Evolutionary conservation across 2,888 invertebrate genomes (phyloP).

Genomic region (Oscheius sp.): DNA sequence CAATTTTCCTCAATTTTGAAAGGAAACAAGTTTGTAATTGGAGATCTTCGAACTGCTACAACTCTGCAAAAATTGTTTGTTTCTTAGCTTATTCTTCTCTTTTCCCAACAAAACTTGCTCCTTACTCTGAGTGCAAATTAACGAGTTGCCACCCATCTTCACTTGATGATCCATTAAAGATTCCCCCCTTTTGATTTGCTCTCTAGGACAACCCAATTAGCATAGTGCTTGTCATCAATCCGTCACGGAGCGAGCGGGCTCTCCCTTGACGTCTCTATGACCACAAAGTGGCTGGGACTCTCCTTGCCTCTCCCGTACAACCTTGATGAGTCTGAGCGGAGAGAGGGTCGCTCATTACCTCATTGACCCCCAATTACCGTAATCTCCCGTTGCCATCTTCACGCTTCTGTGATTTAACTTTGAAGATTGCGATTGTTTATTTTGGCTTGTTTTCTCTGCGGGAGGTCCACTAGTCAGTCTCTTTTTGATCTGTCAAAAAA

Average conservation of each 20-base stretch:
- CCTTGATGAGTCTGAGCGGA: constrained; percentile 17
- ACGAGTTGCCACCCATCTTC: too few relatives aligned
- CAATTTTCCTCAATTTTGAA: too few relatives aligned
- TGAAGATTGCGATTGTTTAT: not conserved
- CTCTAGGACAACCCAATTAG: too few relatives aligned
- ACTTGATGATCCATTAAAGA: too few relatives aligned
- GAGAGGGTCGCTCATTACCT: constrained; percentile 11
- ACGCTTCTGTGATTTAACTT: not conserved
- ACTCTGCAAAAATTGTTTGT: too few relatives aligned
- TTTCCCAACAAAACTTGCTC: too few relatives aligned
- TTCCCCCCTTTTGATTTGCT: too few relatives aligned
- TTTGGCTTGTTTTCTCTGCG: not conserved
- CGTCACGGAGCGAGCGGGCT: constrained; percentile 10
- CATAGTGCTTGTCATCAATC: constrained; percentile 19
- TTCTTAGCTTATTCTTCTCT: too few relatives aligned
- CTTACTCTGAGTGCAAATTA: too few relatives aligned
- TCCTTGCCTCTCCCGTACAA: not conserved
- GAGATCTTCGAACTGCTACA: too few relatives aligned
- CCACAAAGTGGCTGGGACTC: constrained; percentile 20
- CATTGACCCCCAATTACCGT: constrained; percentile 28
- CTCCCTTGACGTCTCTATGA: constrained; percentile 28
- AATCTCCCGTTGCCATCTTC: constrained; percentile 17
- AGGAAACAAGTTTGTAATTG: too few relatives aligned
- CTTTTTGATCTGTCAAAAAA: not conserved
- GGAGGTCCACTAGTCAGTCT: not conserved